Conservation (phyloP, 2,888 invertebrate species). For the Lapara coniferarum region DNA sequence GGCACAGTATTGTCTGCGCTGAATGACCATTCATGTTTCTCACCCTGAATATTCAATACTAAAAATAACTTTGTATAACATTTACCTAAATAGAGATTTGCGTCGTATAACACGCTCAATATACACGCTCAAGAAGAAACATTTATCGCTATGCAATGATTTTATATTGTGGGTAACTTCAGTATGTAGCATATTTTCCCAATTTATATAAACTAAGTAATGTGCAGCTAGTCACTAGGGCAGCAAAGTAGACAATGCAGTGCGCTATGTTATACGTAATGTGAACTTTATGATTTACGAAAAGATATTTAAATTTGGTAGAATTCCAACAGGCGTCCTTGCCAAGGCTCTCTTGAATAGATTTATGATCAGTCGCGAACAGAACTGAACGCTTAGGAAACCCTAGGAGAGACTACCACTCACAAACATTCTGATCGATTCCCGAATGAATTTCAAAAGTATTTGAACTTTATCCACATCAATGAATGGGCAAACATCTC, state of each 20-base stretch:
- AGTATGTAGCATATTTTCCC: not conserved
- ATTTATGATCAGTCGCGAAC: slow-evolving; percentile 65
- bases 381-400: slow-evolving; percentile 48
- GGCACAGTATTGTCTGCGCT: slow-evolving; percentile 47
- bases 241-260: slow-evolving; percentile 48
- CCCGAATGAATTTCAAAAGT: slow-evolving; percentile 41
- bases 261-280: slow-evolving; percentile 60
- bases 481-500: slow-evolving; percentile 35
- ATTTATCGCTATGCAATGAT: too few relatives aligned
- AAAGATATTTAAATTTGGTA: slow-evolving; percentile 76
- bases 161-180: not conserved
- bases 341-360: slow-evolving; percentile 64
- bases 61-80: slow-evolving; percentile 21
- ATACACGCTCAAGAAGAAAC: not conserved
- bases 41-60: slow-evolving; percentile 39
- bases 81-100: slow-evolving; percentile 1
- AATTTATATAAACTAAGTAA: slow-evolving; percentile 1
- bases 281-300: slow-evolving; percentile 65
- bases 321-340: slow-evolving; percentile 68
- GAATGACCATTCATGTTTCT: slow-evolving; percentile 48
- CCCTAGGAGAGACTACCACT: slow-evolving; percentile 42
- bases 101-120: too few relatives aligned
- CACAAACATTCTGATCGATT: slow-evolving; percentile 45
- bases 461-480: slow-evolving; percentile 37
- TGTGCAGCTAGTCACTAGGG: slow-evolving; percentile 14